Evolutionary conservation across 2,113 vertebrate species (phyloP).

Genomic region (Coreoperca whiteheadi): DNA sequence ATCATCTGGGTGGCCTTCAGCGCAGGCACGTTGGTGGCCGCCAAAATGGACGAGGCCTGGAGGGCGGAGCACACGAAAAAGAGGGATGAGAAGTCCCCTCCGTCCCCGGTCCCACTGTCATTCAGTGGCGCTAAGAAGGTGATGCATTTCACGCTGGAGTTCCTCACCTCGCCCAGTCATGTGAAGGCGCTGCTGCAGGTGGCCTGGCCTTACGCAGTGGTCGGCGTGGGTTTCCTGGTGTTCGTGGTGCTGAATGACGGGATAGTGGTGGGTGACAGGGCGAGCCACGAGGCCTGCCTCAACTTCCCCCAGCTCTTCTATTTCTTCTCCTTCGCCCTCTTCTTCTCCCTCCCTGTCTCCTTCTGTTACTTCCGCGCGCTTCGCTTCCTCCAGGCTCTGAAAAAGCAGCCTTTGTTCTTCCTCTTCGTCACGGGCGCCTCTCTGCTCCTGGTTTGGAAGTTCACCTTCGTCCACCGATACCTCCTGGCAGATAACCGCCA

Average conservation of each 20-base stretch:
- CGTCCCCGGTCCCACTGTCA: slow-evolving; percentile 78
- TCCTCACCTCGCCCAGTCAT: slow-evolving; percentile 79
- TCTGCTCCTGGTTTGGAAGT: slow-evolving; percentile 92
- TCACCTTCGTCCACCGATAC: slow-evolving; percentile 93
- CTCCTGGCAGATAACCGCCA: slow-evolving; percentile 97
- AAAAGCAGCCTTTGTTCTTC: slow-evolving; percentile 85
- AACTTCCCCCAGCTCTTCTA: slow-evolving; percentile 96
- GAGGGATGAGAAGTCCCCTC: slow-evolving; percentile 86
- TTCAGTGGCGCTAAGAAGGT: slow-evolving; percentile 82
- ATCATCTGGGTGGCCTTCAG: slow-evolving; percentile 95
- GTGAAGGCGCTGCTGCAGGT: slow-evolving; percentile 78
- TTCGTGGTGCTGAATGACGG: slow-evolving; percentile 91
- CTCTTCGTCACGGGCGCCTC: slow-evolving; percentile 70
- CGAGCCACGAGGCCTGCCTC: slow-evolving; percentile 91
- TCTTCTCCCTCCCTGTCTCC: slow-evolving; percentile 90
- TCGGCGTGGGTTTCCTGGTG: slow-evolving; percentile 82
- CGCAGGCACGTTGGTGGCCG: slow-evolving; percentile 87
- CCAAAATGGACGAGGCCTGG: slow-evolving; percentile 91
- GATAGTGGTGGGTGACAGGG: slow-evolving; percentile 93
- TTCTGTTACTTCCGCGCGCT: slow-evolving; percentile 84
- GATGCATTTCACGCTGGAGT: slow-evolving; percentile 83
- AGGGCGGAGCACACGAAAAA: slow-evolving; percentile 88
- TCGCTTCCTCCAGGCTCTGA: slow-evolving; percentile 86
- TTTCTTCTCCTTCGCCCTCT: slow-evolving; percentile 90
- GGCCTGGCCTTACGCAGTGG: slow-evolving; percentile 89